Evolutionary conservation across 2,797 vertebrate species (phyloP).

Genomic region (Natrix natrix): DNA sequence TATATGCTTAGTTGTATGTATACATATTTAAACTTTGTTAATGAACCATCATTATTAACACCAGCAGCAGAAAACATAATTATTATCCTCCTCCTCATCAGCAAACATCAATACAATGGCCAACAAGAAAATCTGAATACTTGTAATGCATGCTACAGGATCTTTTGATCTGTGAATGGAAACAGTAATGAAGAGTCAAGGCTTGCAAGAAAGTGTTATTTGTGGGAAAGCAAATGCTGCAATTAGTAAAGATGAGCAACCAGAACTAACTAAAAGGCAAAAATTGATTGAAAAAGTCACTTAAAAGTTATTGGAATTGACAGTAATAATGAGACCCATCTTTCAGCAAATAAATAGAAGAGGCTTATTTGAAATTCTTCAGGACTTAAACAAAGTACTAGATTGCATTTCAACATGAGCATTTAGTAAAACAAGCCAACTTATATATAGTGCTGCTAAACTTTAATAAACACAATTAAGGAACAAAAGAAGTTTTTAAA

Average conservation of each 20-base stretch:
- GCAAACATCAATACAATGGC: neutral
- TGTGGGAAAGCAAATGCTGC: neutral
- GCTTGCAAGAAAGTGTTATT: neutral
- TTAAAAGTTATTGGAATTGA: neutral
- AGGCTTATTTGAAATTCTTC: neutral
- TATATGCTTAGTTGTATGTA: neutral
- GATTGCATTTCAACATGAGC: neutral
- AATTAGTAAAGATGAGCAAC: neutral
- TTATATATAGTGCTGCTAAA: neutral
- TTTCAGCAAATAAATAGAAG: neutral
- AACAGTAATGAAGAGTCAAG: neutral
- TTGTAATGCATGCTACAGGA: neutral
- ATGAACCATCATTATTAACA: neutral
- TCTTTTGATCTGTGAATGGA: neutral
- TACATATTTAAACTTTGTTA: neutral
- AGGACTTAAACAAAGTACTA: neutral
- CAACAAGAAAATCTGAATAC: neutral
- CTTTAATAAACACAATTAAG: neutral
- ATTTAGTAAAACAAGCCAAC: neutral
- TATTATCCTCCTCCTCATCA: neutral
- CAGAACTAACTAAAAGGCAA: neutral
- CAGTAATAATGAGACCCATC: neutral
- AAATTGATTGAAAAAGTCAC: neutral
- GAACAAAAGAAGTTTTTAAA: too few species aligned
- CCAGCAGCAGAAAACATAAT: neutral